Evolutionary conservation across 2,888 invertebrate species (phyloP), one percentile per base, ranked within the genome.

Genomic region (Hedychridium roseum): DNA sequence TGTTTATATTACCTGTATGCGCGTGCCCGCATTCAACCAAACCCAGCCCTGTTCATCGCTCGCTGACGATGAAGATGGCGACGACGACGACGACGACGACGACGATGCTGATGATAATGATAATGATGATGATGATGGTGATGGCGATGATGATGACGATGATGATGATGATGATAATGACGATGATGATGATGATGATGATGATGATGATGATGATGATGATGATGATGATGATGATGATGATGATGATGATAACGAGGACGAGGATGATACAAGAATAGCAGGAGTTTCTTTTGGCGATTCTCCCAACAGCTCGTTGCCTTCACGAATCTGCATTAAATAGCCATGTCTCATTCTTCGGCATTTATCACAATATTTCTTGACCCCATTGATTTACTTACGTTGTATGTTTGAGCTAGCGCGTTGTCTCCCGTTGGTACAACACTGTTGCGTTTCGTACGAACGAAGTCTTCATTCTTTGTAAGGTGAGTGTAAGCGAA

Each of bases 11-110:
- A 92, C 92, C 71, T 93, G 91, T 63, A 94, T 91, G 63, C 92
- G 85, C 23, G 92, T 92, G 68, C 92, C 91, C 55, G 91, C 90
- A 43, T 92, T 92, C 58, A 94, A 79, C 89, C 92, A 93, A 58
- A 93, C 88, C 91, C 91, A 92, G 16, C 90, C 89, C 1, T 88
- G 89, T 0, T 88, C 89, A 1, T 88, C 87, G 0, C 87, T 86
- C 0, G 87, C 85, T 64, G 83, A 81, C 53, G 82, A 79, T 44
- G 83, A 82, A 1, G 83, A 83, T 57, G 83, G 82, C 80, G 68
- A 64, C 9, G 46, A 42, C 11, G 61, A 54, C 2, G 58, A 45
- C 15, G 78, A 79, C 14, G 70, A 81, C 3, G 56, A 54, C 38
- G 9, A 9, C 27, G n/a, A n/a, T n/a, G n/a, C n/a, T n/a, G n/a